phyloP scores from a whole-genome alignment of 1,140 invertebrate genomes.

The Drosophila parabipectinata region DNA sequence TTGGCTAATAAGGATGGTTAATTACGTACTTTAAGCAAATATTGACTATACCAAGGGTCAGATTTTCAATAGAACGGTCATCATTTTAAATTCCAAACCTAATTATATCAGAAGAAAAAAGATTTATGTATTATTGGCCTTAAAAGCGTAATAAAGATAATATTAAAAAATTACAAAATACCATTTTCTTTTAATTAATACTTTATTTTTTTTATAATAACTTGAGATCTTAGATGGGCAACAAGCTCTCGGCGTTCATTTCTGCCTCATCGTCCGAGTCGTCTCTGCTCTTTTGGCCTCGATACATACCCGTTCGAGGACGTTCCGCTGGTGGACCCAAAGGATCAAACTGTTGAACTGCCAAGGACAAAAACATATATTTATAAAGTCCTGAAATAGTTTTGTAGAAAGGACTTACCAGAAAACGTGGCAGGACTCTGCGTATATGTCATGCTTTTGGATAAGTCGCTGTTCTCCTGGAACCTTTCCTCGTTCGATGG shows the following conservation, averaged over 20 bases:
- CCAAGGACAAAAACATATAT: not conserved
- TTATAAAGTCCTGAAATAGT: not conserved
- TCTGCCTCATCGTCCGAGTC: constrained; percentile 92
- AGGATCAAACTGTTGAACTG: constrained; percentile 86
- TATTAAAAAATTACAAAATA: constrained; percentile 16
- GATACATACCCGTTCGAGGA: constrained; percentile 89
- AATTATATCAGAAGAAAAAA: constrained; percentile 30
- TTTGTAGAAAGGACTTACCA: not conserved
- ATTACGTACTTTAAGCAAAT: constrained; percentile 11
- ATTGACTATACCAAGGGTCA: constrained; percentile 8
- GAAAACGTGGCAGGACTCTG: constrained; percentile 4
- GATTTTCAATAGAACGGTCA: constrained; percentile 31
- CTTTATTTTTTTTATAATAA: not conserved
- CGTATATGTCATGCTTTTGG: constrained; percentile 11
- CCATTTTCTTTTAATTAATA: not conserved
- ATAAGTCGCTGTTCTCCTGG: constrained; percentile 47
- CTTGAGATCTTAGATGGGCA: constrained; percentile 85
- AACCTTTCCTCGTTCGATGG: constrained; percentile 59
- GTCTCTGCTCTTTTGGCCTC: constrained; percentile 87
- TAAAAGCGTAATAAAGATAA: constrained; percentile 64
- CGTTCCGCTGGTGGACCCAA: constrained; percentile 89
- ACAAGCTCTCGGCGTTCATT: constrained; percentile 91
- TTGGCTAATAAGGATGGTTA: constrained; percentile 7
- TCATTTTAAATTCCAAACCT: constrained; percentile 49
- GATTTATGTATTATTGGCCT: constrained; percentile 69